Conservation (phyloP, 2,888 invertebrate genomes). For the Agonopterix arenella region DNA sequence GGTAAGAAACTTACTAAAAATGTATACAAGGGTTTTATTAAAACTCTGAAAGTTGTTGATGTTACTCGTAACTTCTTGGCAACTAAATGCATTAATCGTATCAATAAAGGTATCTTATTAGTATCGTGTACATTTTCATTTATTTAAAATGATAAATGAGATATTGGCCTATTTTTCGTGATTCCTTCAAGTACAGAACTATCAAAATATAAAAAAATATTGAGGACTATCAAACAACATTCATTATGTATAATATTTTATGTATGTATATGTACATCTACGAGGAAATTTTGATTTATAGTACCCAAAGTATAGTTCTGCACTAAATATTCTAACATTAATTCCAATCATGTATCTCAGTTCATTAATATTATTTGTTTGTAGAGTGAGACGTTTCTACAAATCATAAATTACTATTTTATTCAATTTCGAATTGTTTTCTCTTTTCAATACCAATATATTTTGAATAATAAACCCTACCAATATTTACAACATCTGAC, state of each 20-base stretch:
- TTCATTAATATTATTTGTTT: conserved; percentile 46
- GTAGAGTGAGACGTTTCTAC: conserved; percentile 50
- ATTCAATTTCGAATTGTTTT: conserved; percentile 40
- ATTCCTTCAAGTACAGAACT: conserved; percentile 72
- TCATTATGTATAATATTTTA: conserved; percentile 66
- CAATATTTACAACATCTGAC: conserved; percentile 69
- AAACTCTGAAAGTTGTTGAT: conserved; percentile 45
- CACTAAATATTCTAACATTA: conserved; percentile 61
- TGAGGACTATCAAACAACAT: conserved; percentile 76
- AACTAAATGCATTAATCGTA: conserved; percentile 71
- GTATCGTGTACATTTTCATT: conserved; percentile 59
- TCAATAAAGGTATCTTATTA: conserved; percentile 38
- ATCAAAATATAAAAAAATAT: conserved; percentile 79
- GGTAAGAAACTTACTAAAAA: conserved; percentile 67
- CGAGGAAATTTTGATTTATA: conserved; percentile 62
- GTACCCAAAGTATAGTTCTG: conserved; percentile 72
- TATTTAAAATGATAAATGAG: conserved; percentile 65
- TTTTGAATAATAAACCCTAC: conserved; percentile 68
- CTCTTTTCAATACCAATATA: conserved; percentile 43
- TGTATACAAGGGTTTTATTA: conserved; percentile 34
- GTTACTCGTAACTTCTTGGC: conserved; percentile 46
- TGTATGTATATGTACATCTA: conserved; percentile 70
- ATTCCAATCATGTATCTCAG: conserved; percentile 50
- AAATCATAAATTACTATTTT: conserved; percentile 38
- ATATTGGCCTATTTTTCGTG: conserved; percentile 72